A percentile compares a stretch with the other conserved stretches of the same genome.
These are phyloP conservation scores for Mesorhabditis sp. DNA, from an alignment of 2,888 invertebrate genomes.

Conservation along the genomic window DNA sequence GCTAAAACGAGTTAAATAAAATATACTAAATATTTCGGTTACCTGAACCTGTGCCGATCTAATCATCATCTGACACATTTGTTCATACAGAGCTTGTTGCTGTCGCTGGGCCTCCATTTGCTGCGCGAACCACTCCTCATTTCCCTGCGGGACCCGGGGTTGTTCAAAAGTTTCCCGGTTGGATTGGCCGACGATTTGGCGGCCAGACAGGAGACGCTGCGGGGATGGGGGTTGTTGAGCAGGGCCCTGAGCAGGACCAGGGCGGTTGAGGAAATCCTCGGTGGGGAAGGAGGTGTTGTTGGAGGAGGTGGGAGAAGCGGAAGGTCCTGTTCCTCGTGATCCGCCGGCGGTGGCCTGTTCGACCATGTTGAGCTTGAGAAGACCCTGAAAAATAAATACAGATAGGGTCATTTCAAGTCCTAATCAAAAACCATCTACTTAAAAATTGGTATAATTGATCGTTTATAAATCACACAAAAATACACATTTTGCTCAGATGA, in stretches of 20 bases:
- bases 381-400: not conserved
- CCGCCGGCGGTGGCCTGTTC: constrained; percentile 5
- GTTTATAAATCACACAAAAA: too few species aligned
- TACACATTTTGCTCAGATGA: too few species aligned
- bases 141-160: not conserved
- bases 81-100: constrained; percentile 1
- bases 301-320: constrained; percentile 6
- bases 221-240: not conserved
- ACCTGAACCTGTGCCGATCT: not conserved
- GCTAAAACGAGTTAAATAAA: not conserved
- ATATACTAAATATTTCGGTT: not conserved
- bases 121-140: not conserved
- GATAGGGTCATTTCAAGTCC: too few species aligned
- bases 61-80: constrained; percentile 5
- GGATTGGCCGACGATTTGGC: not conserved
- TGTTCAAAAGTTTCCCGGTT: not conserved
- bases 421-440: too few species aligned
- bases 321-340: not conserved
- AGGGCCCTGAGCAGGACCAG: not conserved
- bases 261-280: not conserved
- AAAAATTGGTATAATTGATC: too few species aligned
- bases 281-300: constrained; percentile 1
- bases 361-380: not conserved
- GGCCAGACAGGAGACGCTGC: not conserved
- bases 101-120: constrained; percentile 2